phyloP scores from a whole-genome alignment of 2,113 vertebrate genomes.

The Struthio camelus region DNA sequence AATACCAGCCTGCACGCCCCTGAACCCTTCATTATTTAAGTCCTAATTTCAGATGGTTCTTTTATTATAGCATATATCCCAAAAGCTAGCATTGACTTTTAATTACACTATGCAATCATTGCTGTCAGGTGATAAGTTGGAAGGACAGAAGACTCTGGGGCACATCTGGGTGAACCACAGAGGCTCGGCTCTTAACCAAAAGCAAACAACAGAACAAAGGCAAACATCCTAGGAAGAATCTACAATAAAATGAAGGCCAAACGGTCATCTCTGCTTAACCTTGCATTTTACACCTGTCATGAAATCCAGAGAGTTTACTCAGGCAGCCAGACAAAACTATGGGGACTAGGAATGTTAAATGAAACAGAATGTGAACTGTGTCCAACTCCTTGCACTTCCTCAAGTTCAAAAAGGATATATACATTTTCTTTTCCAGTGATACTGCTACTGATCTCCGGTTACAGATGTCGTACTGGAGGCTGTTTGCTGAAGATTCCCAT shows the following conservation, averaged over 20 bases:
- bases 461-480: background rate
- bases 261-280: slow-evolving; percentile 32
- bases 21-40: slow-evolving; percentile 83
- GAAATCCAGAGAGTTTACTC: slow-evolving; percentile 14
- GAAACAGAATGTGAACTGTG: background rate
- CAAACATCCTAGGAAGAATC: slow-evolving; percentile 60
- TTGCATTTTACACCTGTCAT: slow-evolving; percentile 11
- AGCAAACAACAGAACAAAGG: slow-evolving; percentile 70
- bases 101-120: slow-evolving; percentile 78
- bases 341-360: background rate
- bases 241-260: slow-evolving; percentile 49
- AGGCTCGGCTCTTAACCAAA: slow-evolving; percentile 60
- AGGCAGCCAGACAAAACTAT: background rate
- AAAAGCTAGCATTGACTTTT: slow-evolving; percentile 81
- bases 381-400: background rate
- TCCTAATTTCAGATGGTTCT: slow-evolving; percentile 83
- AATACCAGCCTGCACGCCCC: slow-evolving; percentile 74
- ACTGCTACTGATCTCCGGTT: background rate
- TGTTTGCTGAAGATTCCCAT: background rate
- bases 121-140: slow-evolving; percentile 65
- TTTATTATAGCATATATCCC: slow-evolving; percentile 72
- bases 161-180: slow-evolving; percentile 35
- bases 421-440: accelerated
- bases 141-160: slow-evolving; percentile 70
- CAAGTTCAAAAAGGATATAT: background rate